Conservation (phyloP, 2,797 vertebrate genomes). For the Gobionotothen gibberifrons region DNA sequence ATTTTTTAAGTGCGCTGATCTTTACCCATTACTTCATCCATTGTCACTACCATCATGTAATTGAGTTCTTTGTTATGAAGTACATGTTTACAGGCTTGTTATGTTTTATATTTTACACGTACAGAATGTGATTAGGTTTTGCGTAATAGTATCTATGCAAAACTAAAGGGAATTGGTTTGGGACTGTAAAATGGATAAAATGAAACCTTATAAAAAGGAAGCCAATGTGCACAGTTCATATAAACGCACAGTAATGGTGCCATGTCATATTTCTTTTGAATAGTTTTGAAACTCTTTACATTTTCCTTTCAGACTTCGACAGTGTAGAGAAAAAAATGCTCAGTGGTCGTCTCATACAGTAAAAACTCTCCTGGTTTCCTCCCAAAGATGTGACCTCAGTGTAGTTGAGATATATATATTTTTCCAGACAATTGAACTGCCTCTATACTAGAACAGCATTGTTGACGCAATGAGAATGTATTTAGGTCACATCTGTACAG, state of each 20-base stretch:
- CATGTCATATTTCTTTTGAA: slow-evolving; percentile 48
- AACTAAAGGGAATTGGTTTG: slow-evolving; percentile 67
- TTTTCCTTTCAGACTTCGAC: slow-evolving; percentile 31
- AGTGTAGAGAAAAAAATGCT: slow-evolving; percentile 13
- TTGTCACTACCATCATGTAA: slow-evolving; percentile 39
- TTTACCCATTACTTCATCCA: slow-evolving; percentile 35
- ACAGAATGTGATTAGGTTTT: slow-evolving; percentile 74
- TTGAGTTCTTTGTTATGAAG: slow-evolving; percentile 32
- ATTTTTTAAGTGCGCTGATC: slow-evolving; percentile 51
- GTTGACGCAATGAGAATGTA: slow-evolving; percentile 82
- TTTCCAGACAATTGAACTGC: slow-evolving; percentile 73
- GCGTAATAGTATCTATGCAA: slow-evolving; percentile 82
- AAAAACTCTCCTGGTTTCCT: slow-evolving; percentile 56
- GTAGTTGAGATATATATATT: slow-evolving; percentile 65
- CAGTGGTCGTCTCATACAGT: slow-evolving; percentile 24
- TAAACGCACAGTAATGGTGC: slow-evolving; percentile 46
- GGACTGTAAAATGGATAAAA: slow-evolving; percentile 53
- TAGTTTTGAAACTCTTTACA: slow-evolving; percentile 28
- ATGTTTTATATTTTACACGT: slow-evolving; percentile 65
- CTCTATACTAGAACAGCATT: slow-evolving; percentile 71
- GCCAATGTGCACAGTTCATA: slow-evolving; percentile 37
- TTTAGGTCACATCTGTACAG: slow-evolving; percentile 71
- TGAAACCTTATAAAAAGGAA: slow-evolving; percentile 44
- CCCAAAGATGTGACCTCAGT: slow-evolving; percentile 74
- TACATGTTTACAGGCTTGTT: slow-evolving; percentile 67